A percentile compares a stretch with the other conserved stretches of the same genome.
Conservation (phyloP, 2,888 invertebrate genomes). For the Lymantria dispar region DNA sequence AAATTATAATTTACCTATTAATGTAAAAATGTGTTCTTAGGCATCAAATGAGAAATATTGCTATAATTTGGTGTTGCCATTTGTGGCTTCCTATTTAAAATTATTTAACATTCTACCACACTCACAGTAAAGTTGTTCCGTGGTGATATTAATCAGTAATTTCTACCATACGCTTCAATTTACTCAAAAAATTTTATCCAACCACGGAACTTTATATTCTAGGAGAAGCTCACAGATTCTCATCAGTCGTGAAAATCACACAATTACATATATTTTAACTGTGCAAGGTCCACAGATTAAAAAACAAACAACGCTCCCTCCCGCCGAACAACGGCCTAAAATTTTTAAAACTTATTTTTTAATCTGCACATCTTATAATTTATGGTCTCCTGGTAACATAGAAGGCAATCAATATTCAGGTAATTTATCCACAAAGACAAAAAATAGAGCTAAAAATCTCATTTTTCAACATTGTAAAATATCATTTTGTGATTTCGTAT, state of each 20-base stretch:
- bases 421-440: conserved; percentile 58
- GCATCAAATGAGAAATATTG: too few relatives aligned
- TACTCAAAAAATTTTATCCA: conserved; percentile 24
- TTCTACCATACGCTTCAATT: conserved; percentile 19
- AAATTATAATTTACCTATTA: too few relatives aligned
- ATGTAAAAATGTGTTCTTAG: too few relatives aligned
- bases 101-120: conserved; percentile 21
- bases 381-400: conserved; percentile 68
- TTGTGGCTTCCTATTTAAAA: too few relatives aligned
- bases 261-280: conserved; percentile 51
- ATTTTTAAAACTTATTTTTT: conserved; percentile 24
- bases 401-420: conserved; percentile 71
- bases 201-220: conserved; percentile 48
- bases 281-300: conserved; percentile 48
- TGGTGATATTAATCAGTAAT: conserved; percentile 31
- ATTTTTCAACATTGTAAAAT: conserved; percentile 79
- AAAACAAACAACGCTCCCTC: conserved; percentile 26
- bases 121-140: conserved; percentile 41
- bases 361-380: conserved; percentile 45
- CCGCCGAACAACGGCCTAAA: conserved; percentile 24
- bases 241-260: conserved; percentile 66
- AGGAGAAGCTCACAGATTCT: conserved; percentile 62
- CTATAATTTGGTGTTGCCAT: too few relatives aligned
- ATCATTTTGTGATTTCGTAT: conserved; percentile 76
- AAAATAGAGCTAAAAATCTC: conserved; percentile 79